Conservation (phyloP, 2,797 vertebrate species). For the Gymnodraco acuticeps region DNA sequence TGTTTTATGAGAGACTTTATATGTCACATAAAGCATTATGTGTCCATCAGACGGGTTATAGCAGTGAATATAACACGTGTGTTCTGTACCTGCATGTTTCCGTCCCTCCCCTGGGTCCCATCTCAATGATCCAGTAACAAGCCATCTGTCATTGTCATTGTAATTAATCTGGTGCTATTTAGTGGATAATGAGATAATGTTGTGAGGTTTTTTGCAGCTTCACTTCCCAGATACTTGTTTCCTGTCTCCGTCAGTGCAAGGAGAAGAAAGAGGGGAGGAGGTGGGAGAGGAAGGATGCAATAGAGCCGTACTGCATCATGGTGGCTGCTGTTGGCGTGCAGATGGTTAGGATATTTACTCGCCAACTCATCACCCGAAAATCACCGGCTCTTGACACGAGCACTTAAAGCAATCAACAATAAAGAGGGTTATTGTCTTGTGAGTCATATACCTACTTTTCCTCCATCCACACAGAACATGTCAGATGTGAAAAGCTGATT, state of each 20-base stretch:
- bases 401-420: conserved; percentile 49
- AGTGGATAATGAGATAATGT: conserved; percentile 86
- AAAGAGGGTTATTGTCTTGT: conserved; percentile 25
- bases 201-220: conserved; percentile 71
- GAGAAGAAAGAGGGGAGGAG: conserved; percentile 27
- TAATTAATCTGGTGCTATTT: conserved; percentile 88
- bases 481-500: conserved; percentile 35
- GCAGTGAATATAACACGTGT: conserved; percentile 27
- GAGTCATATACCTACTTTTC: conserved; percentile 5
- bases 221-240: conserved; percentile 71
- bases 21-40: conserved; percentile 16
- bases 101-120: conserved; percentile 58
- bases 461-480: conserved; percentile 27
- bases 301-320: conserved; percentile 32
- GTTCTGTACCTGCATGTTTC: conserved; percentile 69
- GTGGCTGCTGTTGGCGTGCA: conserved; percentile 22
- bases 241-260: conserved; percentile 48
- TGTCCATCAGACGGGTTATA: conserved; percentile 19
- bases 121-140: conserved; percentile 81
- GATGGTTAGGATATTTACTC: conserved; percentile 45
- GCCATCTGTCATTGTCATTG: conserved; percentile 87
- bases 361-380: conserved; percentile 40
- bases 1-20: not conserved
- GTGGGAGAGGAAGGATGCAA: conserved; percentile 26
- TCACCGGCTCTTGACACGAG: conserved; percentile 32